Evolutionary conservation across 2,888 invertebrate species (phyloP).

Genomic region (Emmelina monodactyla): DNA sequence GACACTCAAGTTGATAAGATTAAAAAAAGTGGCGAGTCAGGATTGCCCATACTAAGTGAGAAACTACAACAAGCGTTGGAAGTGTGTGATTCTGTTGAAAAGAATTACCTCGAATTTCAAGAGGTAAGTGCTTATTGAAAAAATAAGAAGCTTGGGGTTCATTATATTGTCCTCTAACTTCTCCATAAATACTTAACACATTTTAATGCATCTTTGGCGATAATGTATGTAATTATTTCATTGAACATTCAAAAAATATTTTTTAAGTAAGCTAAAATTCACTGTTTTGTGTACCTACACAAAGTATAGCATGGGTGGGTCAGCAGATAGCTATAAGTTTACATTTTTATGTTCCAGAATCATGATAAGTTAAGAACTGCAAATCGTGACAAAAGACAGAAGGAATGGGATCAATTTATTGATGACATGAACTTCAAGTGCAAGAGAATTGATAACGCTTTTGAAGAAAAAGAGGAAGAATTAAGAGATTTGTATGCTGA

Average conservation of each 20-base stretch:
- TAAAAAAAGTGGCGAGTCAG: constrained; percentile 66
- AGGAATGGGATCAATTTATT: constrained; percentile 78
- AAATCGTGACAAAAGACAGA: constrained; percentile 39
- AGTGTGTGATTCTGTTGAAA: constrained; percentile 68
- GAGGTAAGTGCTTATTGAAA: no score
- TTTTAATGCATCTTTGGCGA: no score
- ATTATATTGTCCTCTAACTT: no score
- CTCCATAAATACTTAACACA: no score
- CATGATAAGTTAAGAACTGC: constrained; percentile 28
- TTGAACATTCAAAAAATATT: no score
- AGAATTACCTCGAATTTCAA: constrained; percentile 63
- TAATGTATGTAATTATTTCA: no score
- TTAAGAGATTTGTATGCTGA: constrained; percentile 77
- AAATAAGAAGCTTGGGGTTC: no score
- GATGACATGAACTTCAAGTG: constrained; percentile 81
- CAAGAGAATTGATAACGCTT: constrained; percentile 77
- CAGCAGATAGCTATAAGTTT: background rate
- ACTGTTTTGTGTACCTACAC: no score
- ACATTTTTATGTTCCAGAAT: constrained; percentile 26
- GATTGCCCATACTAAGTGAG: constrained; percentile 68
- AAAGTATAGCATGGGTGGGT: no score
- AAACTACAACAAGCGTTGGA: constrained; percentile 72
- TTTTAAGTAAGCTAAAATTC: no score
- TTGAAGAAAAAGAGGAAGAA: constrained; percentile 81
- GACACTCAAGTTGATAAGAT: constrained; percentile 76